Base-by-base conservation (phyloP, 2,113 vertebrate genomes). In the Brevimyrus niger region DNA sequence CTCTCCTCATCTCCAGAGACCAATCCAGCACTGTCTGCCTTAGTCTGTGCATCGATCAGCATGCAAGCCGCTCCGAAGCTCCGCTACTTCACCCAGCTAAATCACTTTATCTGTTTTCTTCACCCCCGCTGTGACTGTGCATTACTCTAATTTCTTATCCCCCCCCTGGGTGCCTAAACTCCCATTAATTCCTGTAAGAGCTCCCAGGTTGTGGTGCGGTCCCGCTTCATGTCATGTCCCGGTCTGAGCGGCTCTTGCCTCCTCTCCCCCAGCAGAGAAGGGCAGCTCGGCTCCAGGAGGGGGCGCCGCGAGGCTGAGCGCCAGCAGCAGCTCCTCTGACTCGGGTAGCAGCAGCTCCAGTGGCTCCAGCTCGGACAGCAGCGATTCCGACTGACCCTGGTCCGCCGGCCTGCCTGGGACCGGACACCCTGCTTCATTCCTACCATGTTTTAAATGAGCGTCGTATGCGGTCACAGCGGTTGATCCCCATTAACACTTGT, bases 351-450 rank as follows among this genome's bases (percentile, higher is more conserved):
- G 96, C 95, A 97, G 96, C 91, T 97, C 97, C 88, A 96, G 95
- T 0, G 97, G 96, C 0, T 98, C 97, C 91, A 97, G 96, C 90
- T 97, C 97, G 0, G 97, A 98, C 95, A 98, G 96, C 96, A 97
- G 96, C 13, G 97, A 99, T 92, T 97, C 96, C 0, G 94, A 95
- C 92, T 96, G 93, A 94, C 35, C 9, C 3, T 4, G 15, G 7
- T 19, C 7, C 38, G 2, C 17, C 19, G 4, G 1, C n/a, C 31
- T 5, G 13, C 61, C 27, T 3, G 55, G 31, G 13, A 19, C 85
- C 5, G 46, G 2, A 15, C 53, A 17, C 53, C 87, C 1, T 35
- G 23, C 87, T 65, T 69, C 55, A 46, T 76, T 88, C 85, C 76
- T 83, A 89, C 53, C 85, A 21, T 55, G 51, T 88, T 89, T 89